These are phyloP conservation scores for Dasypus novemcinctus DNA, from an alignment of 2,113 vertebrate genomes.

Conservation along the genomic window DNA sequence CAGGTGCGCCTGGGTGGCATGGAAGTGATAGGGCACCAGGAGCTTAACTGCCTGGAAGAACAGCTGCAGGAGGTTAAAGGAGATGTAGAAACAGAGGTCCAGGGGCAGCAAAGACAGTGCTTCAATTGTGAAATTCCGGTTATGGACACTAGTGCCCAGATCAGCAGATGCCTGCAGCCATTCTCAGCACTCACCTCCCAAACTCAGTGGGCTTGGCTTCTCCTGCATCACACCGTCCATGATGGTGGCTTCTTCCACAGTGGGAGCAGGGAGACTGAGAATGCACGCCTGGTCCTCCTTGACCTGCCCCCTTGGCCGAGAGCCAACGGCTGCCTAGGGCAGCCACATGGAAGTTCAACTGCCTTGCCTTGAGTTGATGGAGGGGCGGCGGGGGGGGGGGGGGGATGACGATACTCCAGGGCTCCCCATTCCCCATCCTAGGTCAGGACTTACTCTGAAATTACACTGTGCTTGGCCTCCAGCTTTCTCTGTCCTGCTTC, in stretches of 20 bases:
- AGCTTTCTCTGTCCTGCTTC: neutral
- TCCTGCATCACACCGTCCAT: neutral
- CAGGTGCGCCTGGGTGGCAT: neutral
- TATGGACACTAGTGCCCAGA: neutral
- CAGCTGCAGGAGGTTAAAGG: neutral
- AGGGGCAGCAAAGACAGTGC: neutral
- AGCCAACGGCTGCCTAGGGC: neutral
- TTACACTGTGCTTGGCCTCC: neutral
- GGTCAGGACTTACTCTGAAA: neutral
- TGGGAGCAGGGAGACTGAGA: neutral
- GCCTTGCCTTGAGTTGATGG: neutral
- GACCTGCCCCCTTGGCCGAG: accelerated
- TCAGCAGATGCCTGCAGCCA: neutral
- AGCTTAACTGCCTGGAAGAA: neutral
- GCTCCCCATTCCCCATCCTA: neutral
- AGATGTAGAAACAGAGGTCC: neutral
- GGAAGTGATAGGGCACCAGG: neutral
- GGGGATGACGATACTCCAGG: neutral
- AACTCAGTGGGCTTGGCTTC: neutral
- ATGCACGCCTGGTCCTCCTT: neutral
- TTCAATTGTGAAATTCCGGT: neutral
- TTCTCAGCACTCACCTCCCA: neutral
- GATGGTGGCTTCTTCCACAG: neutral
- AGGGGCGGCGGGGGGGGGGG: neutral
- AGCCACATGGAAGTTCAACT: neutral